Evolutionary conservation across 2,113 vertebrate species (phyloP).

Genomic region (Condylura cristata): DNA sequence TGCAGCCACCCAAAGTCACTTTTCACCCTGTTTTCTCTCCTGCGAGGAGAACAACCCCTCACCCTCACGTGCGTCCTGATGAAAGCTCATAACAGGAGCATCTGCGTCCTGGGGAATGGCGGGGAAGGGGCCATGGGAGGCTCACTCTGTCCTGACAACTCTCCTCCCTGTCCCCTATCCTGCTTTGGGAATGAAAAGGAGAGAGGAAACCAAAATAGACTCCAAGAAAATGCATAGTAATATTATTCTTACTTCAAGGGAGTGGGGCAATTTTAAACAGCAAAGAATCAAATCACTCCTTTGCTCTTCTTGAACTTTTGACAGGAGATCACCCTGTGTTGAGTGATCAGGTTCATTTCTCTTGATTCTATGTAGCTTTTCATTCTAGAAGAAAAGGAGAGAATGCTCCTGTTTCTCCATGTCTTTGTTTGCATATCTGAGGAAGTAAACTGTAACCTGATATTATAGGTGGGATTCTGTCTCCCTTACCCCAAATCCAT

Average conservation of each 20-base stretch:
- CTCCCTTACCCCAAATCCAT: neutral
- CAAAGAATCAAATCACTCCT: neutral
- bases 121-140: neutral
- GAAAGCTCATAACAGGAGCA: neutral
- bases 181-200: neutral
- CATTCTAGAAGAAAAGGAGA: neutral
- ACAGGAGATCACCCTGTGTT: too few relatives aligned
- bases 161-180: neutral
- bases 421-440: neutral
- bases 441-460: neutral
- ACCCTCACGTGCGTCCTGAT: neutral
- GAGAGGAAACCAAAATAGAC: neutral
- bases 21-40: neutral
- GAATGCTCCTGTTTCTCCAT: neutral
- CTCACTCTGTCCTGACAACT: neutral
- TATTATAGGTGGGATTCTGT: neutral
- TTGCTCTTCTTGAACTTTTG: neutral
- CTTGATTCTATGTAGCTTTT: neutral
- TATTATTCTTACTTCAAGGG: neutral
- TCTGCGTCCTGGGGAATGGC: too few relatives aligned
- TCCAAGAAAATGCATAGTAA: neutral
- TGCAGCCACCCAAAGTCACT: slow-evolving; percentile 27
- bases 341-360: neutral
- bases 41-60: neutral
- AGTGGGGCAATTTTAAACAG: neutral